Conservation (phyloP, 2,888 invertebrate species). For the Polylopha cassiicola region DNA sequence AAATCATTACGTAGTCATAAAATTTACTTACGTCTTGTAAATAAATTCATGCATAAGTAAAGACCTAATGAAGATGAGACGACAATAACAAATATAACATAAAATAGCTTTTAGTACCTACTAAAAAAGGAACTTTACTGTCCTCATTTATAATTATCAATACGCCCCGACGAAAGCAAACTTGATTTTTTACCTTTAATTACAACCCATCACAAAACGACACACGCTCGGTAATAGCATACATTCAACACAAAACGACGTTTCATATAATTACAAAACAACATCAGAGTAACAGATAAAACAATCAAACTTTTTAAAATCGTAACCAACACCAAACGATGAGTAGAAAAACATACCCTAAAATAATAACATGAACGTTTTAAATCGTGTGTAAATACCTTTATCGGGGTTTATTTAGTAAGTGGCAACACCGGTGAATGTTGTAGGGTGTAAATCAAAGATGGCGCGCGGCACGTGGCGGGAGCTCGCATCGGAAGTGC, state of each 20-base stretch:
- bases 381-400: conserved; percentile 22
- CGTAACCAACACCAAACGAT: not conserved
- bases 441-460: conserved; percentile 67
- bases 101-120: no score
- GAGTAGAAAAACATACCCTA: conserved; percentile 25
- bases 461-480: conserved; percentile 74
- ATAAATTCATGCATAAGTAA: no score
- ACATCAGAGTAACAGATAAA: conserved; percentile 66
- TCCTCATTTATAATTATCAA: not conserved
- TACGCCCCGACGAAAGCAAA: conserved; percentile 10
- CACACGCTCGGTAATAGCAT: conserved; percentile 44
- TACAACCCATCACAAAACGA: conserved; percentile 49
- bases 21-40: no score
- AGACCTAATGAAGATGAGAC: no score
- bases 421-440: conserved; percentile 51
- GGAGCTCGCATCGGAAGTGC: conserved; percentile 65
- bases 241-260: conserved; percentile 53
- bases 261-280: conserved; percentile 69
- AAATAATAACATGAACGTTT: conserved; percentile 20
- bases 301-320: conserved; percentile 44
- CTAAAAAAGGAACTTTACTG: no score
- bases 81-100: no score
- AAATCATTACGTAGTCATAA: no score
- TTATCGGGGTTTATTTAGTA: conserved; percentile 35
- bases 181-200: conserved; percentile 54